Base-by-base conservation (phyloP, 2,888 invertebrate species). In the Aspidiotus destructor region DNA sequence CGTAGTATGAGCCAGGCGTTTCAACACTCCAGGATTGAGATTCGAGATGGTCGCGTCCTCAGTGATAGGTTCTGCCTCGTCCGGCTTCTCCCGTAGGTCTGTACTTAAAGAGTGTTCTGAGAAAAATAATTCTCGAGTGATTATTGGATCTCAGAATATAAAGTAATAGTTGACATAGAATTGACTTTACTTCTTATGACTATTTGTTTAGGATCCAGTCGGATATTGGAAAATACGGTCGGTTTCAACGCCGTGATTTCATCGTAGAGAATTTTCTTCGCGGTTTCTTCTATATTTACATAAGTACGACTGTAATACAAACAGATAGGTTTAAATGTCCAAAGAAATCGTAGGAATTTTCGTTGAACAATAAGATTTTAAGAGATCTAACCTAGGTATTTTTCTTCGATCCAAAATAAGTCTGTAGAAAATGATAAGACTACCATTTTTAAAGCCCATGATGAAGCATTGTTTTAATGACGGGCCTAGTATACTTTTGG, bases 361-460 rank as follows among this genome's bases (percentile, higher is more conserved):
- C 5, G 13, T 61, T 13, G 13, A 10, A n/a, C 41, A 13, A 8
- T 0, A 8, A 42, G 2, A 6, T 5, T 41, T 41, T 13, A 41
- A n/a, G 0, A 11, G n/a, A 11, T 28, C 28, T 3, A 28, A 88
- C 85, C 85, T 85, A 13, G 89, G 86, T 75, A 91, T 80, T 83
- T 89, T 89, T 81, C 88, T 85, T 73, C 88, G 83, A 78, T 92
- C 90, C 70, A 92, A 79, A 73, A 86, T 86, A 44, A 90, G 78
- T 75, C 86, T 84, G 79, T 89, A 92, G 76, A 86, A 85, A 42
- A 91, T 86, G 72, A 89, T 86, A 61, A 89, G 78, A 53, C 73
- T 84, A 62, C 89, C 85, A 73, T 87, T 87, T 28, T 88, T 88
- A 75, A 92, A 90, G 73, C 85, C 86, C 71, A 86, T 86, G 73